Evolutionary conservation across 2,888 invertebrate genomes (phyloP).

Genomic region (Meteorus colon): DNA sequence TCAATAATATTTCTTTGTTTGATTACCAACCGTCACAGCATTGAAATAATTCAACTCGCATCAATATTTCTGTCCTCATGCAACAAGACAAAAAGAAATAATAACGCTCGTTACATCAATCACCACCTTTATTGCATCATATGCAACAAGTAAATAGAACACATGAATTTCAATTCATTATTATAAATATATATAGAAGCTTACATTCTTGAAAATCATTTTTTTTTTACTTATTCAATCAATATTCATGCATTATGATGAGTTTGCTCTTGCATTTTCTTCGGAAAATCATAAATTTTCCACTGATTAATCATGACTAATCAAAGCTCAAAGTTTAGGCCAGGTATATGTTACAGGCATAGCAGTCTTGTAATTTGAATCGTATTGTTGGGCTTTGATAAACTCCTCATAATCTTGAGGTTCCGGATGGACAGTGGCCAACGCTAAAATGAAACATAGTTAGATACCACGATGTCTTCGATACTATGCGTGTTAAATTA

Average conservation of each 20-base stretch:
- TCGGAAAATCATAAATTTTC: background rate
- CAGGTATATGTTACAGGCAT: conserved; percentile 81
- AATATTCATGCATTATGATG: background rate
- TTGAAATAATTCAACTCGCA: background rate
- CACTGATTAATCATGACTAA: background rate
- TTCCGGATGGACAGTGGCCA: conserved; percentile 86
- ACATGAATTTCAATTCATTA: background rate
- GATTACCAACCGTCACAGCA: background rate
- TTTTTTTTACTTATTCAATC: background rate
- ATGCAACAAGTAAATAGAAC: background rate
- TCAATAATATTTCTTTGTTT: conserved; percentile 7
- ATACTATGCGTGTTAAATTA: background rate
- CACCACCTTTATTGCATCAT: background rate
- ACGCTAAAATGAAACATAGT: conserved; percentile 75
- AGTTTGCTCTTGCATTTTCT: background rate
- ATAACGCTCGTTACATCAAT: background rate
- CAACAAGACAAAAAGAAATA: background rate
- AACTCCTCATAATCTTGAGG: conserved; percentile 83
- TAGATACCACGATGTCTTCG: background rate
- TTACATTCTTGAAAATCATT: background rate
- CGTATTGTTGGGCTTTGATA: conserved; percentile 88
- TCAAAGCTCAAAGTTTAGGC: conserved; percentile 71
- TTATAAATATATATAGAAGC: conserved; percentile 9
- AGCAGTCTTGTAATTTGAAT: conserved; percentile 81
- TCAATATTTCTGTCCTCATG: background rate